Percentiles rank a stretch among this genome's conserved stretches.
Conservation (phyloP, 2,113 vertebrate species). For the Chroicocephalus ridibundus region DNA sequence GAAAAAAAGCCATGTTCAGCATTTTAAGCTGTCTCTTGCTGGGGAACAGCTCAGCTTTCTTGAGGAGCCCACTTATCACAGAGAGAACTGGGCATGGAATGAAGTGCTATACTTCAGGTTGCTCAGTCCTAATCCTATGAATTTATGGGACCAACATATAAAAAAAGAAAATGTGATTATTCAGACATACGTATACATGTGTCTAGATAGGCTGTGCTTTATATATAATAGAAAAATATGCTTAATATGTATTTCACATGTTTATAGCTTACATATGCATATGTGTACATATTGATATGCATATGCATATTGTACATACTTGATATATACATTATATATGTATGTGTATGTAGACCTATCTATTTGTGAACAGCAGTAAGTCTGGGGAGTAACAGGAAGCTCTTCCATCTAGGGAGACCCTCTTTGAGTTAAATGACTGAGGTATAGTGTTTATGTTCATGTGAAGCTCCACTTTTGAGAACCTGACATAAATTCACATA, state of each 20-base stretch:
- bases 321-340: too few species aligned
- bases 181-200: fast-evolving
- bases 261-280: neutral
- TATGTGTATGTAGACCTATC: neutral
- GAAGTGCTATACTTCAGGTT: neutral
- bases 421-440: neutral
- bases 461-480: neutral
- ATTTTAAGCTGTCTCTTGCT: slow-evolving; percentile 29
- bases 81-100: neutral
- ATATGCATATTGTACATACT: neutral
- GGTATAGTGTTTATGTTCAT: neutral
- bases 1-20: neutral
- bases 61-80: neutral
- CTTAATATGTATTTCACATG: neutral
- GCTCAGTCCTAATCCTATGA: neutral
- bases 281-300: too few species aligned
- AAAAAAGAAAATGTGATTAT: neutral
- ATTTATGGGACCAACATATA: neutral
- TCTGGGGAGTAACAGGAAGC: neutral
- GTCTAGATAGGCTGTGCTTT: neutral
- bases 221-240: neutral
- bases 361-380: neutral
- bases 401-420: neutral
- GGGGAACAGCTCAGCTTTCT: neutral
- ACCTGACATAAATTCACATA: neutral